Evolutionary conservation across 2,113 vertebrate species (phyloP).

Genomic region (Deroptyus accipitrinus): DNA sequence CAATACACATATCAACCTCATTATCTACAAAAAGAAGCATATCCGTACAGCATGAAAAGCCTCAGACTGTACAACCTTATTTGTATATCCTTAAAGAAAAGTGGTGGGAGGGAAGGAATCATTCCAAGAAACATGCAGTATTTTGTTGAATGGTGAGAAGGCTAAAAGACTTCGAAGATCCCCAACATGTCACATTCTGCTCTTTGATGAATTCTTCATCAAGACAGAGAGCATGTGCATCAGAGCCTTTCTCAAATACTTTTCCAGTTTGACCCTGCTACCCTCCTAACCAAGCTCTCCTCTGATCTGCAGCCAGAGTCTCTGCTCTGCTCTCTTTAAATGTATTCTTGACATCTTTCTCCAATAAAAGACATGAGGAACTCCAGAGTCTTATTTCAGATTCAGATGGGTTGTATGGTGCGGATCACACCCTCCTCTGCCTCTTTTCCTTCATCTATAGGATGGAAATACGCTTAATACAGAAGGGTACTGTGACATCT

Average conservation of each 20-base stretch:
- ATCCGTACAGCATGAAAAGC: neutral
- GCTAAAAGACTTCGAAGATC: neutral
- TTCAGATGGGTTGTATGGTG: neutral
- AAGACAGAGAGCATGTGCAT: neutral
- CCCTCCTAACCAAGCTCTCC: neutral
- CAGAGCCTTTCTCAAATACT: neutral
- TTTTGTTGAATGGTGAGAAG: neutral
- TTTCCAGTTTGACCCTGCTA: neutral
- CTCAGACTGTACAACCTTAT: neutral
- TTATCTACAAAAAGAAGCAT: neutral
- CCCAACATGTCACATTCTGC: neutral
- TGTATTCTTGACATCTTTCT: neutral
- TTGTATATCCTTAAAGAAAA: neutral
- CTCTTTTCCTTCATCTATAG: neutral
- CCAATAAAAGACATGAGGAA: neutral
- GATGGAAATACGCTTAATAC: neutral
- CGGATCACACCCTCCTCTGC: neutral
- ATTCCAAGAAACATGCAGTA: neutral
- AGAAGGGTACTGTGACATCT: neutral
- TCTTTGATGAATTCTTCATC: neutral
- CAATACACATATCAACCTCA: neutral
- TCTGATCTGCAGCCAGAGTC: neutral
- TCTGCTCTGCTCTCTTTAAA: neutral
- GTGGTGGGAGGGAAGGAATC: neutral
- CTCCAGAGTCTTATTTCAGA: neutral